These are phyloP conservation scores for Merodon equestris DNA, from an alignment of 2,888 invertebrate species.

Conservation along the genomic window DNA sequence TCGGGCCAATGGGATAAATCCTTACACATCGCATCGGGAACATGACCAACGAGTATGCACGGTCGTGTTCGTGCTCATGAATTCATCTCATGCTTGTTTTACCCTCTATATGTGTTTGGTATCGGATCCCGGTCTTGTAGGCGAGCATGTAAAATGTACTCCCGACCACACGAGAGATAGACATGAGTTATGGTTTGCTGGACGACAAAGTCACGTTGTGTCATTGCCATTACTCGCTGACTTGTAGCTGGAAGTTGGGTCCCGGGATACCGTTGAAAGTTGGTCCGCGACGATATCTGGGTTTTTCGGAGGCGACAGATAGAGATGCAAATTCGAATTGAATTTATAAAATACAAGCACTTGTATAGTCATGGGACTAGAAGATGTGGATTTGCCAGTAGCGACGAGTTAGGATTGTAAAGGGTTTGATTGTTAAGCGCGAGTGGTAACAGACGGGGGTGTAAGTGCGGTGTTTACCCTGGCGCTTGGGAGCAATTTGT, in stretches of 20 bases:
- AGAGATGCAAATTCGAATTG: conserved; percentile 9
- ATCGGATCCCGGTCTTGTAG: conserved; percentile 19
- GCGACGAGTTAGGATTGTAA: no score
- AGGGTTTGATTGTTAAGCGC: no score
- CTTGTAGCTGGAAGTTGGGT: not conserved
- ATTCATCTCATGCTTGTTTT: conserved; percentile 14
- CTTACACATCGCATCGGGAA: conserved; percentile 14
- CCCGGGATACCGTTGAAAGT: no score
- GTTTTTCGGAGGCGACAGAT: not conserved
- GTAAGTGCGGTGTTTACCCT: no score
- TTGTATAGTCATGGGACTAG: no score
- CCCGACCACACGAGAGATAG: conserved; percentile 16
- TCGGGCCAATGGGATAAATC: conserved; percentile 27
- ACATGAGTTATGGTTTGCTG: conserved; percentile 50
- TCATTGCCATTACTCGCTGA: not conserved
- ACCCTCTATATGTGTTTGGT: not conserved
- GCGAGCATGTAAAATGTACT: conserved; percentile 52
- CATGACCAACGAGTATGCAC: not conserved
- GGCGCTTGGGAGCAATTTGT: no score
- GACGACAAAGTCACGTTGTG: conserved; percentile 9
- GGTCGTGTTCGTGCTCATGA: conserved; percentile 14
- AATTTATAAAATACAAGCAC: not conserved
- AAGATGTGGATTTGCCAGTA: no score
- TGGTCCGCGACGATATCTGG: no score
- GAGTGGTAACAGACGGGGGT: no score